A percentile compares a stretch with the other conserved stretches of the same genome.
Conservation (phyloP, 2,113 vertebrate species). For the Varanus komodoensis region DNA sequence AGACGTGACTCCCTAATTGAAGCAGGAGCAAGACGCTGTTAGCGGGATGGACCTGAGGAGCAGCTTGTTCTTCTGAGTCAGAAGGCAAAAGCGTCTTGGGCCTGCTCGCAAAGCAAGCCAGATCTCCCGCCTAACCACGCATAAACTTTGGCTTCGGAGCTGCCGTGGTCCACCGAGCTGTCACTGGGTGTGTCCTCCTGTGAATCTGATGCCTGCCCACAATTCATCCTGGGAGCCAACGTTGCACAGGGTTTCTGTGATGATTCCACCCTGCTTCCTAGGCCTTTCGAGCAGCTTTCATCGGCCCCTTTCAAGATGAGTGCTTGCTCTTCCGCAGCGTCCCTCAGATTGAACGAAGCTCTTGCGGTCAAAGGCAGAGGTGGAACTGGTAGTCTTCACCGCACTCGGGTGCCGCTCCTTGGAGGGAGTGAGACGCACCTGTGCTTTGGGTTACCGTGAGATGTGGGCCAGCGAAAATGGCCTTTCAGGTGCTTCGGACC, state of each 20-base stretch:
- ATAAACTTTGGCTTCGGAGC: background rate
- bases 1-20: background rate
- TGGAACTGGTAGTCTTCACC: background rate
- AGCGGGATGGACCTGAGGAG: background rate
- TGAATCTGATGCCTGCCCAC: conserved; percentile 20
- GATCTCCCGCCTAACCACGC: background rate
- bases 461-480: background rate
- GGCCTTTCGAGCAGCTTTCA: conserved; percentile 44
- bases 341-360: conserved; percentile 10
- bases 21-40: background rate
- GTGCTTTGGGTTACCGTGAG: conserved; percentile 19
- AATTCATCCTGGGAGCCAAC: conserved; percentile 41
- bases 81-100: background rate
- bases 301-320: conserved; percentile 27
- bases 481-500: conserved; percentile 26
- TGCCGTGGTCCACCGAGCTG: background rate
- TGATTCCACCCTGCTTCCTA: conserved; percentile 38
- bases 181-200: background rate
- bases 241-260: conserved; percentile 24
- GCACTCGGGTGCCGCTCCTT: conserved; percentile 25
- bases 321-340: conserved; percentile 27
- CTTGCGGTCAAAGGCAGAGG: conserved; percentile 44
- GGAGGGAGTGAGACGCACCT: conserved; percentile 46
- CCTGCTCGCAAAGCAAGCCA: background rate
- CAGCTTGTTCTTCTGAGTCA: background rate